phyloP scores from a whole-genome alignment of 2,888 invertebrate species.

The Cheilosia urbana region DNA sequence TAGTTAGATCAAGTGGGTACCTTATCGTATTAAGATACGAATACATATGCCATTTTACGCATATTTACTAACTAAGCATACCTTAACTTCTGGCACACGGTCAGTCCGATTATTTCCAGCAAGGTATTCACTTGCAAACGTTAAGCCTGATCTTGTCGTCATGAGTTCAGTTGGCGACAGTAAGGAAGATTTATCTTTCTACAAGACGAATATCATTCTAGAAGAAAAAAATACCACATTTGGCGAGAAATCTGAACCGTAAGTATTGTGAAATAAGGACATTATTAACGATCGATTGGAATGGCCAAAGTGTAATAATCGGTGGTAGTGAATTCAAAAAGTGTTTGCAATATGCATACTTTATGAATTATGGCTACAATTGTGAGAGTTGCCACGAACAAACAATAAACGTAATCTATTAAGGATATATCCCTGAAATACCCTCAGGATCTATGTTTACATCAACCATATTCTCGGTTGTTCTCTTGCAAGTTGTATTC shows the following conservation, averaged over 20 bases:
- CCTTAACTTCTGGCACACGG: neutral
- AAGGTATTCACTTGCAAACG: constrained; percentile 22
- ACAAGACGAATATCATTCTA: constrained; percentile 58
- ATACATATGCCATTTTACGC: neutral
- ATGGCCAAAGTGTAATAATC: no score
- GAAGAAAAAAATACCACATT: constrained; percentile 35
- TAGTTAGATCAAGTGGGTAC: constrained; percentile 38
- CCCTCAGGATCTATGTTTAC: no score
- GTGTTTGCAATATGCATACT: no score
- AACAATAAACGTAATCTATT: no score
- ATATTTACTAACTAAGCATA: constrained; percentile 44
- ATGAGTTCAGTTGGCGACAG: constrained; percentile 49
- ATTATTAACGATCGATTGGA: neutral
- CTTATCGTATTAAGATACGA: constrained; percentile 48
- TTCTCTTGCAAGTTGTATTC: no score
- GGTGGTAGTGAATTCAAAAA: no score
- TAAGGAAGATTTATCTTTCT: constrained; percentile 61
- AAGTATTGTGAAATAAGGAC: constrained; percentile 21
- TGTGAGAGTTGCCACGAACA: no score
- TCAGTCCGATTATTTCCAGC: constrained; percentile 40
- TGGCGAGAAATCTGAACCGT: constrained; percentile 31
- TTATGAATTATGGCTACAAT: no score
- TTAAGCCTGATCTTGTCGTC: neutral
- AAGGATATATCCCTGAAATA: no score
- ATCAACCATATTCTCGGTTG: no score